Conservation (phyloP, 2,797 vertebrate species). For the Oreochromis grahami region DNA sequence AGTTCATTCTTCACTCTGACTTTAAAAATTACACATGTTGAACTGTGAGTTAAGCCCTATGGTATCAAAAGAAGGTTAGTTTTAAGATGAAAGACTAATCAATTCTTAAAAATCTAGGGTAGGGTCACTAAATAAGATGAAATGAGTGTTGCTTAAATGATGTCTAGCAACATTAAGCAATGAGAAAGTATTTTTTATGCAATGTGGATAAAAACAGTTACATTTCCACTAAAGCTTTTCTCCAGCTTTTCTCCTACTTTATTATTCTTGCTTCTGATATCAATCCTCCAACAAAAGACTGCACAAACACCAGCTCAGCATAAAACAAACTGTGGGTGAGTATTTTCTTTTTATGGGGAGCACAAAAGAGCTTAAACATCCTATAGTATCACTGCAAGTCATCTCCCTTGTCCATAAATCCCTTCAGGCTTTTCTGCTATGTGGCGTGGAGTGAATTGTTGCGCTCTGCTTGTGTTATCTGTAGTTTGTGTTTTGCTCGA, state of each 20-base stretch:
- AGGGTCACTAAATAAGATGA: background rate
- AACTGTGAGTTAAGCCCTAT: background rate
- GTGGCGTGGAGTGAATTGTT: constrained; percentile 14
- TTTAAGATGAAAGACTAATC: background rate
- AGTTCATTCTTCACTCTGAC: background rate
- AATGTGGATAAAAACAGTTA: background rate
- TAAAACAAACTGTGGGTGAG: constrained; percentile 26
- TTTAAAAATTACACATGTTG: background rate
- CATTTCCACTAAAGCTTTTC: background rate
- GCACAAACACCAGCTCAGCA: constrained; percentile 36
- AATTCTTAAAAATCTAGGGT: background rate
- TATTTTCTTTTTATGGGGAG: constrained; percentile 18
- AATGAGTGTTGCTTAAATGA: background rate
- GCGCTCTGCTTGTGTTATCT: constrained; percentile 41
- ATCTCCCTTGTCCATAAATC: constrained; percentile 53
- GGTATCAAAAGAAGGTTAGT: background rate
- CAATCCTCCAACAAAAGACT: background rate
- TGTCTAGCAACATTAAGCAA: background rate
- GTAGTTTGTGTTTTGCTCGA: constrained; percentile 46
- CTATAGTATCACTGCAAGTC: constrained; percentile 31
- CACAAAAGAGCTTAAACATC: constrained; percentile 41
- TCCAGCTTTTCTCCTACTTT: background rate
- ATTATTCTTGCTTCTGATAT: background rate
- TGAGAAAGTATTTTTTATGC: background rate
- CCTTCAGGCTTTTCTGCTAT: constrained; percentile 28